Evolutionary conservation across 1,140 invertebrate genomes (phyloP).

Genomic region (Cataglyphis hispanica): DNA sequence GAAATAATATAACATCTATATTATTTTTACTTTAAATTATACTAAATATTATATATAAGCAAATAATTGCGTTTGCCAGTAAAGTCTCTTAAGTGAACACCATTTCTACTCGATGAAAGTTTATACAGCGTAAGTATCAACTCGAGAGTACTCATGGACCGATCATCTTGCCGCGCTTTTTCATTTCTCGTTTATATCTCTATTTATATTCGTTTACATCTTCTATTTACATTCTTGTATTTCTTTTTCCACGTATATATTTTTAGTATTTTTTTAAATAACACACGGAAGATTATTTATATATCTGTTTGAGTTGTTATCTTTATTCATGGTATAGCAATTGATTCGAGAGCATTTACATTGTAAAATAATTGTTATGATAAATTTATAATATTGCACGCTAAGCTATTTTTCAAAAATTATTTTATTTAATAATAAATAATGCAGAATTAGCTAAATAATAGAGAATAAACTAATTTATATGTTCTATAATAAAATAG

Average conservation of each 20-base stretch:
- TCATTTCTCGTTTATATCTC: slow-evolving; percentile 17
- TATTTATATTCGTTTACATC: too few species aligned
- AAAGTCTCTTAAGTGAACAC: background rate
- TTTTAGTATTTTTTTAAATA: slow-evolving; percentile 21
- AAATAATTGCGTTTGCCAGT: background rate
- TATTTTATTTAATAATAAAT: slow-evolving; percentile 5
- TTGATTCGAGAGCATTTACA: background rate
- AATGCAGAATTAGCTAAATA: background rate
- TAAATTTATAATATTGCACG: background rate
- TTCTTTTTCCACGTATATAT: slow-evolving; percentile 24
- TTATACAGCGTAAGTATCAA: slow-evolving; percentile 30
- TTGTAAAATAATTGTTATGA: background rate
- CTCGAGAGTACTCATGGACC: background rate
- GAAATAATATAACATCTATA: background rate
- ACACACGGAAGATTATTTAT: background rate
- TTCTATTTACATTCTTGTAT: slow-evolving; percentile 4
- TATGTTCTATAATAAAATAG: too few species aligned
- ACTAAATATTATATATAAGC: background rate
- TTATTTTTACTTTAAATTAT: slow-evolving; percentile 11
- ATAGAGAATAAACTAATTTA: too few species aligned
- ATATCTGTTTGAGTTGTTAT: too few species aligned
- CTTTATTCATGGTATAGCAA: too few species aligned
- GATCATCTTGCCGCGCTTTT: slow-evolving; percentile 6
- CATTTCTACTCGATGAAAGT: slow-evolving; percentile 10
- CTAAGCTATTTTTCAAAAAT: background rate